Evolutionary conservation across 2,113 vertebrate genomes (phyloP), one percentile per base, ranked within the genome.

Genomic region (Scomber japonicus): DNA sequence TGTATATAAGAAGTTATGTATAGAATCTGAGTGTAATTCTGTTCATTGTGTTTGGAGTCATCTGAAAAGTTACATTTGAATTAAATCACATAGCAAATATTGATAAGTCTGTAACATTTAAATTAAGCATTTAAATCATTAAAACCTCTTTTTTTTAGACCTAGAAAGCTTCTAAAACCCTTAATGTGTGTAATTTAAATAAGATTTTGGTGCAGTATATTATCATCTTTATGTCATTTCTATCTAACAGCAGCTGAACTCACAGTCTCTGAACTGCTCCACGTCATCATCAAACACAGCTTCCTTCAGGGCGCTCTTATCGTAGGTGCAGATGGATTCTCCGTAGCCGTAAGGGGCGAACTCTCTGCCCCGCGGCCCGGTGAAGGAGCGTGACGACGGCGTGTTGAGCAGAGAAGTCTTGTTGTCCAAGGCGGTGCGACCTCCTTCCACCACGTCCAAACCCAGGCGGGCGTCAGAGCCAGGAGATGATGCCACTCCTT

Each of bases 401-500:
- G 97, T 99, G 93, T 99, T 99, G 74, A 99, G 97, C 0, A 99
- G 93, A 0, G 98, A 99, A 0, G 98, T 99, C 94, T 99, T 99
- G 93, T 99, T 99, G 88, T 99, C 98, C 64, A 99, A 91, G 11
- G 97, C 98, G 2, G 96, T 98, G 66, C 98, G 95, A 31, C 97
- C 96, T 21, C 97, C 97, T 91, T 98, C 97, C 59, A 94, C 91
- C 80, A 89, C 55, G 50, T 95, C 94, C 31, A 94, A 68, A 7
- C 94, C 94, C 53, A 95, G 66, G 1, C 93, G 92, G 11, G 91
- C 81, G 17, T 94, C 94, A 16, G 92, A 92, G 5, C 91, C 93
- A 0, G 92, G 93, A 19, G 92, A 92, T 0, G 93, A 88, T 0
- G 86, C 75, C 0, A 93, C 76, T 1, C 90, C 94, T 68, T 95